Conservation (phyloP, 2,113 vertebrate species). For the Tursiops truncatus region DNA sequence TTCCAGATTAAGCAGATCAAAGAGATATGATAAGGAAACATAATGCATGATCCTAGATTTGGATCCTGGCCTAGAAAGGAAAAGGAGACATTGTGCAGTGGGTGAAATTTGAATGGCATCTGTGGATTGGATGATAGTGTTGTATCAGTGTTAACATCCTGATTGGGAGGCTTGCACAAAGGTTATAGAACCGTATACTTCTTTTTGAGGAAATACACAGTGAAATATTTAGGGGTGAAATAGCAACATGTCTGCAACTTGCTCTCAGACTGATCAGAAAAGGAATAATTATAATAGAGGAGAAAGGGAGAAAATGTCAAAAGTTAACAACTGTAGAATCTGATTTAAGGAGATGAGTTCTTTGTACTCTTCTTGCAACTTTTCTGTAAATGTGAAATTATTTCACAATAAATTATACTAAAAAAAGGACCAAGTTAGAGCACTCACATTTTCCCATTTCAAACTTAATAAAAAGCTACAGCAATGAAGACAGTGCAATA, state of each 20-base stretch:
- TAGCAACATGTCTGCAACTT: not conserved
- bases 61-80: not conserved
- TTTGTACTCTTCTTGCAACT: not conserved
- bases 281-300: not conserved
- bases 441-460: not conserved
- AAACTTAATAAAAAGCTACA: not conserved
- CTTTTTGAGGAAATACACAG: not conserved
- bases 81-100: not conserved
- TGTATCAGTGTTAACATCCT: not conserved
- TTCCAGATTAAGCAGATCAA: slow-evolving; percentile 25
- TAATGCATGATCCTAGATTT: not conserved
- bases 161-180: not conserved
- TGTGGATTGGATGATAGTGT: not conserved
- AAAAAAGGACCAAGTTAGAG: not conserved
- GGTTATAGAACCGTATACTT: not conserved
- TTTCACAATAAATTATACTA: slow-evolving; percentile 23
- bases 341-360: not conserved
- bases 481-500: not conserved
- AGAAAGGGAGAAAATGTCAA: not conserved
- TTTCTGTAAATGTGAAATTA: slow-evolving; percentile 14
- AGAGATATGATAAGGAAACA: not conserved
- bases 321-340: not conserved
- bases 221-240: slow-evolving; percentile 1
- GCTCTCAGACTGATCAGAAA: slow-evolving; percentile 2
- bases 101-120: not conserved